Conservation (phyloP, 2,888 invertebrate genomes). For the Teinopalpus imperialis region DNA sequence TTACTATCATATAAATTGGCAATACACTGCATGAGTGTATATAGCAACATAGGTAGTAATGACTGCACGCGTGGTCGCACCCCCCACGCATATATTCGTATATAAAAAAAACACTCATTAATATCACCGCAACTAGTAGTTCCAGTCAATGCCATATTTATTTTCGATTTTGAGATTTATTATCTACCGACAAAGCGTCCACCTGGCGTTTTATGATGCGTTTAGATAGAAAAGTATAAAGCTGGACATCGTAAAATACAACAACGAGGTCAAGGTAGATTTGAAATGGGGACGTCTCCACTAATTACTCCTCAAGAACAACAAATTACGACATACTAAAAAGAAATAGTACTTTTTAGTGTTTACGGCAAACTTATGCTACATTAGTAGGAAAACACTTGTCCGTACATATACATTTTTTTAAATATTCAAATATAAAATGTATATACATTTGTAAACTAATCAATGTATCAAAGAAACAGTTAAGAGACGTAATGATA, state of each 20-base stretch:
- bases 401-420: no score
- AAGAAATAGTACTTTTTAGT: background rate
- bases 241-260: constrained; percentile 61
- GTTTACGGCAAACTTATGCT: no score
- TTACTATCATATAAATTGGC: constrained; percentile 60
- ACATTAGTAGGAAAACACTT: background rate
- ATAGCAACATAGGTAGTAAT: constrained; percentile 20
- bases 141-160: constrained; percentile 26
- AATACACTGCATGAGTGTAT: constrained; percentile 34
- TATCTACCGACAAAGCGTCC: constrained; percentile 40
- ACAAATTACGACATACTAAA: constrained; percentile 37
- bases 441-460: no score
- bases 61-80: no score
- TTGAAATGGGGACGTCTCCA: constrained; percentile 65
- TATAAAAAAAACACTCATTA: constrained; percentile 13
- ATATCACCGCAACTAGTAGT: constrained; percentile 24
- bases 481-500: no score
- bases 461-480: no score
- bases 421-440: no score
- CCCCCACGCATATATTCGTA: no score
- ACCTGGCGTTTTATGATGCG: constrained; percentile 54
- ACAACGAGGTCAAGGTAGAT: constrained; percentile 75
- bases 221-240: constrained; percentile 62
- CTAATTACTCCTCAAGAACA: constrained; percentile 67
- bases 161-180: constrained; percentile 41